Percentiles rank a stretch among this genome's conserved stretches.
These are phyloP conservation scores for Polymixis lichenea DNA, from an alignment of 2,888 invertebrate genomes.

Conservation along the genomic window DNA sequence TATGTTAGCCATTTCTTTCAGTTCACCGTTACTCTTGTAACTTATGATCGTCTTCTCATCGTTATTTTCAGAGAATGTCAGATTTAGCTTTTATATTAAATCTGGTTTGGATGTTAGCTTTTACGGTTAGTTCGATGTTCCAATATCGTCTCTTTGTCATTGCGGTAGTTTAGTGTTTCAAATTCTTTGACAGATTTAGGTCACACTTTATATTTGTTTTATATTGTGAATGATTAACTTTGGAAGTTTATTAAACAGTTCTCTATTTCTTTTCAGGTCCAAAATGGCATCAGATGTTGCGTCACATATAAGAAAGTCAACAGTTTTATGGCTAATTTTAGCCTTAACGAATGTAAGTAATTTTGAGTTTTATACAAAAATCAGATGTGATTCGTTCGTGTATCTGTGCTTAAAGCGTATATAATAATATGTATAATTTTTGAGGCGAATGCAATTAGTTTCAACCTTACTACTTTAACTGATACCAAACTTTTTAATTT, in stretches of 20 bases:
- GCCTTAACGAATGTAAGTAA: slow-evolving; percentile 86
- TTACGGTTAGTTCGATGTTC: neutral
- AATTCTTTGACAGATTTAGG: neutral
- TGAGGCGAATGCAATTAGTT: neutral
- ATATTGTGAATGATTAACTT: neutral
- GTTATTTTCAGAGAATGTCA: slow-evolving; percentile 24
- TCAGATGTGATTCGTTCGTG: neutral
- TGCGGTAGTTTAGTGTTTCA: slow-evolving; percentile 14
- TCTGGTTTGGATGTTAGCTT: slow-evolving; percentile 11
- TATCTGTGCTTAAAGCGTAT: neutral
- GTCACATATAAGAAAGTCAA: slow-evolving; percentile 84
- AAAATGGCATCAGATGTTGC: slow-evolving; percentile 86
- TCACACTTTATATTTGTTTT: neutral
- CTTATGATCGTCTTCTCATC: slow-evolving; percentile 6
- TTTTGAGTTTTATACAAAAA: neutral
- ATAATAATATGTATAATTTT: neutral
- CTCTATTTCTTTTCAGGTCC: slow-evolving; percentile 80
- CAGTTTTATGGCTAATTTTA: slow-evolving; percentile 84
- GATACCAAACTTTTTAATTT: neutral
- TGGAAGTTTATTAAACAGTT: neutral
- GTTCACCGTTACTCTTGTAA: slow-evolving; percentile 27
- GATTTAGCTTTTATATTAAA: slow-evolving; percentile 20
- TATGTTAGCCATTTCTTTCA: slow-evolving; percentile 42
- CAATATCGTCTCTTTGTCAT: slow-evolving; percentile 14
- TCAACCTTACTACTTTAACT: no score